Percentiles rank a stretch among this genome's conserved stretches.
These are phyloP conservation scores for Drosophila mulleri DNA, from an alignment of 2,888 invertebrate species.

Conservation along the genomic window DNA sequence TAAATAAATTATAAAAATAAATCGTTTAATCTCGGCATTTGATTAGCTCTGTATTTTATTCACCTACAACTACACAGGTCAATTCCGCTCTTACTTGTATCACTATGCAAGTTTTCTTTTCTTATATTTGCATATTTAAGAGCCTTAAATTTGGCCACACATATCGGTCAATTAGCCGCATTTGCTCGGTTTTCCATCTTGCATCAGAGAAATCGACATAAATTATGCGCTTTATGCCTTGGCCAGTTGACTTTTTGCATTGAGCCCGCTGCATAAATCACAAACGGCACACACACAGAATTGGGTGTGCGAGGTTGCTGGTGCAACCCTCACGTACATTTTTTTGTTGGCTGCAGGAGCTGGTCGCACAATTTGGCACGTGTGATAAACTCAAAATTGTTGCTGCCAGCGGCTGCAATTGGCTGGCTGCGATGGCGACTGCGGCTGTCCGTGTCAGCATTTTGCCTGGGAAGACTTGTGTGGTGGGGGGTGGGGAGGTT, in stretches of 20 bases:
- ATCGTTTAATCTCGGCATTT: too few species aligned
- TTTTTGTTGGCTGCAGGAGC: constrained; percentile 58
- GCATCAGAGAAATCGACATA: constrained; percentile 57
- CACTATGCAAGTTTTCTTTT: neutral
- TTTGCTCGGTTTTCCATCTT: constrained; percentile 34
- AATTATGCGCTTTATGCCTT: constrained; percentile 73
- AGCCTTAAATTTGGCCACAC: constrained; percentile 15
- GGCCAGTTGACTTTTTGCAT: constrained; percentile 76
- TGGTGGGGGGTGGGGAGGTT: neutral
- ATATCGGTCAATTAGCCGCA: constrained; percentile 66
- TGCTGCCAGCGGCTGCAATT: constrained; percentile 63
- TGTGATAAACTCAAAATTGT: constrained; percentile 79
- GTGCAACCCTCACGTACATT: constrained; percentile 64
- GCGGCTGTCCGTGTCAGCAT: constrained; percentile 63
- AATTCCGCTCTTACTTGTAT: neutral
- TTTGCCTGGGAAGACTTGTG: constrained; percentile 31
- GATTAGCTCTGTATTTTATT: too few species aligned
- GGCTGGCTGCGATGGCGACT: constrained; percentile 20
- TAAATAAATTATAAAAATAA: too few species aligned
- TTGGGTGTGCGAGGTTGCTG: constrained; percentile 27
- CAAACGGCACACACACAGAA: constrained; percentile 33
- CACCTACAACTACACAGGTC: too few species aligned
- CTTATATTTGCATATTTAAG: neutral
- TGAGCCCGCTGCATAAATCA: constrained; percentile 76
- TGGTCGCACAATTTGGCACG: constrained; percentile 77